phyloP scores from a whole-genome alignment of 30 jellyfish, hydroid and myxozoan genomes.

The Clytia hemisphaerica region DNA sequence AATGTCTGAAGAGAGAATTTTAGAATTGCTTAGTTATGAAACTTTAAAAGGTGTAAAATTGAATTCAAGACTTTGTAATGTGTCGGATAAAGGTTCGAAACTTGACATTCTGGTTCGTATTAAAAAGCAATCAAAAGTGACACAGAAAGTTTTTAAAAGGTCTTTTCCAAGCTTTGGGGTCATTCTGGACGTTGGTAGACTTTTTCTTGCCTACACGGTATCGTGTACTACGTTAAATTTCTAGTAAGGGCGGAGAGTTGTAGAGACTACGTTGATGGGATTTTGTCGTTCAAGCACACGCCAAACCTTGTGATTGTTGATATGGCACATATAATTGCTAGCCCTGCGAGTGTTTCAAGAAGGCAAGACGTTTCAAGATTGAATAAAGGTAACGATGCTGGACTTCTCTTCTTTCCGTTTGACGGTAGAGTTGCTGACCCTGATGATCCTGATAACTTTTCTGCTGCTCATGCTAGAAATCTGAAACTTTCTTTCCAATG shows the following conservation, averaged over 20 bases:
- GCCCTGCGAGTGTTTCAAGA: no score
- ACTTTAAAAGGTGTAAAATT: slow-evolving; percentile 1
- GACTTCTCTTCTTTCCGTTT: no score
- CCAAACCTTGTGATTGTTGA: no score
- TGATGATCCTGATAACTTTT: no score
- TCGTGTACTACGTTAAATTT: slow-evolving; percentile 27
- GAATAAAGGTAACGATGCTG: no score
- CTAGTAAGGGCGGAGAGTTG: slow-evolving; percentile 36
- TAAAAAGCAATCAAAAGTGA: neutral
- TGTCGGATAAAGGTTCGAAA: slow-evolving; percentile 4
- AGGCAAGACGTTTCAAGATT: no score
- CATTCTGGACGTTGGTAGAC: slow-evolving; percentile 37
- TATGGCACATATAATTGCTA: no score
- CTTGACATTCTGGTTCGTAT: slow-evolving; percentile 27
- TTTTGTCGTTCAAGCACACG: slow-evolving; percentile 20
- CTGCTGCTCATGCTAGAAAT: no score
- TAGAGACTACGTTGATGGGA: slow-evolving; percentile 25
- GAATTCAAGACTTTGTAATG: slow-evolving; percentile 8
- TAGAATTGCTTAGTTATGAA: neutral
- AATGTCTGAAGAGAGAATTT: slow-evolving; percentile 37
- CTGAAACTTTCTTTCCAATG: no score
- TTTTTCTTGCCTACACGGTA: slow-evolving; percentile 27
- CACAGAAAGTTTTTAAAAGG: slow-evolving; percentile 1
- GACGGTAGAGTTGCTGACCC: no score
- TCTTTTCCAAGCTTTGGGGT: slow-evolving; percentile 16